phyloP scores from a whole-genome alignment of 2,888 invertebrate genomes.

The Dynastes hyllus region DNA sequence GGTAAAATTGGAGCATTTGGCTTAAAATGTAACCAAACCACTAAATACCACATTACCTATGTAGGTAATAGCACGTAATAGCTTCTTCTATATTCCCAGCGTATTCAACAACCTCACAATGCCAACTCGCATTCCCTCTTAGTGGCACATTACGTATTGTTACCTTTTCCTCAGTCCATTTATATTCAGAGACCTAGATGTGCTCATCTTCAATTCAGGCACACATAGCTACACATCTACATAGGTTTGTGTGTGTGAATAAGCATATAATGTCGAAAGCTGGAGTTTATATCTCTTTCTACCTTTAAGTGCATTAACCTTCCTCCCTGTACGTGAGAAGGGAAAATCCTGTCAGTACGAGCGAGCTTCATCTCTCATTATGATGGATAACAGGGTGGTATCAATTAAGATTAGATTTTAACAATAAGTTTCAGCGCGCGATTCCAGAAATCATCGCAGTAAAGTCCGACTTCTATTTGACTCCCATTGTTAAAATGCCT shows the following conservation, averaged over 20 bases:
- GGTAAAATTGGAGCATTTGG: too few species aligned
- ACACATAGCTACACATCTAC: slow-evolving; percentile 63
- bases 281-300: slow-evolving; percentile 54
- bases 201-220: slow-evolving; percentile 48
- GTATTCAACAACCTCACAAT: slow-evolving; percentile 69
- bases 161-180: slow-evolving; percentile 67
- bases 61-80: background rate
- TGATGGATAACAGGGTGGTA: slow-evolving; percentile 71
- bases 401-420: slow-evolving; percentile 71
- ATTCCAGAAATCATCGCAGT: slow-evolving; percentile 55
- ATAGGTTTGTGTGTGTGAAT: slow-evolving; percentile 51
- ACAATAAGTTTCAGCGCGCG: slow-evolving; percentile 69
- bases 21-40: background rate
- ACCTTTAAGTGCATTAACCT: slow-evolving; percentile 50
- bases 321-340: slow-evolving; percentile 4
- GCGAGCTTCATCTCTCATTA: slow-evolving; percentile 67
- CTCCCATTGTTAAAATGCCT: slow-evolving; percentile 43
- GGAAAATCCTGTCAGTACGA: slow-evolving; percentile 64
- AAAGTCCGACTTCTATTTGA: slow-evolving; percentile 53
- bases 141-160: slow-evolving; percentile 72
- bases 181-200: slow-evolving; percentile 61
- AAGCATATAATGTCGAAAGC: slow-evolving; percentile 20
- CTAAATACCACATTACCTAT: background rate
- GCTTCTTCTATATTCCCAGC: slow-evolving; percentile 54
- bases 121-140: slow-evolving; percentile 72